Evolutionary conservation across 2,113 vertebrate genomes (phyloP), one percentile per base, ranked within the genome.

Genomic region (Anser brachyrhynchus): DNA sequence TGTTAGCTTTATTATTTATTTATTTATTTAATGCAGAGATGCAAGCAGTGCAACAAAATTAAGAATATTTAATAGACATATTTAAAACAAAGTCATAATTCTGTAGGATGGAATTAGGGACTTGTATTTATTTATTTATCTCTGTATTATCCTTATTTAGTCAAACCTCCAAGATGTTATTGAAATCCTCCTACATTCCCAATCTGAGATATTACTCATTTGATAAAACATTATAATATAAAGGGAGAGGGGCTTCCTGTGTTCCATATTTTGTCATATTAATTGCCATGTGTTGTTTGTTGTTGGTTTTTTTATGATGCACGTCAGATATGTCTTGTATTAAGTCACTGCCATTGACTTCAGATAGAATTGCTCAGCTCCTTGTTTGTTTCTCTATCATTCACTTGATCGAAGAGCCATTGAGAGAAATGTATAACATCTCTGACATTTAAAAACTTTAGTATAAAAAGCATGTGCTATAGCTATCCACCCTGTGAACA

Each of bases 331-430:
- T 67, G 4, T 58, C 87, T 85, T 84, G 10, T 59, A 78, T 89
- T 82, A 90, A 72, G 20, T 85, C 59, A 65, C 41, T 92, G 16
- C 58, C 89, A 89, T 74, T 77, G 86, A 91, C 92, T 72, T 96
- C 69, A 81, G 87, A 84, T 76, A 95, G 95, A 94, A 82, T 78
- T 78, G 4, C 41, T 90, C 37, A 35, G 7, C 12, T 51, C 13
- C 39, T 62, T 93, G 20, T 59, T 94, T 96, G 65, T 54, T 82
- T 93, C 73, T 84, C 41, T 1, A 1, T 44, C 49, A 92, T 52
- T 37, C n/a, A 37, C 8, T 6, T 0, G 0, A 73, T 5, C 69
- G 58, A 71, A 65, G 7, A 95, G 15, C 7, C 44, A 66, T 79
- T 89, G 62, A 87, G 61, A 87, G 81, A 94, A 94, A 89, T 19